Evolutionary conservation across 2,797 vertebrate species (phyloP), one percentile per base, ranked within the genome.

Genomic region (Lophotriccus pileatus): DNA sequence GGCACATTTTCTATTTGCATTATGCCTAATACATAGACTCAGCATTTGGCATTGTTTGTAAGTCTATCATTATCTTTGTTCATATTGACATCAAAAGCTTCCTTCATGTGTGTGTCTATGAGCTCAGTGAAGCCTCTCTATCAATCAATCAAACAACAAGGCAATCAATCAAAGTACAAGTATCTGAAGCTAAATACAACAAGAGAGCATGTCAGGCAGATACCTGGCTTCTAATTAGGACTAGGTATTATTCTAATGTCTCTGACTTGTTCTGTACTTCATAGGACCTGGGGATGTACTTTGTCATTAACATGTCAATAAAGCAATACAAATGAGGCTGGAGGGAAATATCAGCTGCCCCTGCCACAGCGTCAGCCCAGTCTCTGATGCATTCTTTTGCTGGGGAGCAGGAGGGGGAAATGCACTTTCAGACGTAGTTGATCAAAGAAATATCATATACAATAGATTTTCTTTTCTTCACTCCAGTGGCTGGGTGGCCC

Each of bases 241-340:
- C 76, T 82, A 94, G 86, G 86, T 95, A 93, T 97, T 95, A 94
- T 95, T 97, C 96, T 94, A 93, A 95, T 96, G 95, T 96, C 85
- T 87, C 86, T 73, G 81, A 70, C 91, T 96, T 80, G 74, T 74
- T 92, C 96, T 86, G 72, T 75, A 50, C 84, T 94, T 94, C 67
- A 7, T 49, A 96, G 88, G 84, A 94, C 93, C 93, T 84, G 74
- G 84, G 91, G 94, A 97, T 81, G 91, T 53, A 84, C 84, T 95
- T 95, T 96, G 94, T 94, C 94, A 95, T 96, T 97, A 96, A 87
- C 84, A 87, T 94, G 96, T 96, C 94, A 94, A 97, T 96, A 96
- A 96, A 96, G 90, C 72, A 83, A 96, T 94, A 96, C 76, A 94
- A 92, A 95, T 91, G 93, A 96, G 95, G 87, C 93, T 95, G 94